Percentiles rank a stretch among this genome's conserved stretches.
Evolutionary conservation across 2,888 invertebrate species (phyloP).

Genomic region (Cephonodes hylas): DNA sequence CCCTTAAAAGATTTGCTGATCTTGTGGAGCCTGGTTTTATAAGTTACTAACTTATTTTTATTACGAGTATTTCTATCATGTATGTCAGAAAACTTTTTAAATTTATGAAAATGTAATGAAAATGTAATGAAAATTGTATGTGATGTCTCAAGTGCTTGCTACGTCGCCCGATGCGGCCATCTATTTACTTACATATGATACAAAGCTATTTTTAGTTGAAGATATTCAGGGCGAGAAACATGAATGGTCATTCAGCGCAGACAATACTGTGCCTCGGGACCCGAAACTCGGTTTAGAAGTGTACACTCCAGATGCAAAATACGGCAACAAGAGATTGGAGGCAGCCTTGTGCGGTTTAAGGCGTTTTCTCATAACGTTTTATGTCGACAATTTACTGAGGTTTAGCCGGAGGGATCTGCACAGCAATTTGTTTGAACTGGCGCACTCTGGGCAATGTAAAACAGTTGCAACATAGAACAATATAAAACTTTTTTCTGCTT

Average conservation of each 20-base stretch:
- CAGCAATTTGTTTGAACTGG: conserved; percentile 57
- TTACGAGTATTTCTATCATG: too few species aligned
- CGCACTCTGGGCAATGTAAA: conserved; percentile 45
- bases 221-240: conserved; percentile 32
- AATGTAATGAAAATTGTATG: too few species aligned
- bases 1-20: too few species aligned
- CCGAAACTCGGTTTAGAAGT: conserved; percentile 36
- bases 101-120: too few species aligned
- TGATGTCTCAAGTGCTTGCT: neutral
- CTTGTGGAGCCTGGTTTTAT: too few species aligned
- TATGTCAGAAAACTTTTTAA: too few species aligned
- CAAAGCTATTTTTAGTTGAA: conserved; percentile 16
- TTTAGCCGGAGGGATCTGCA: conserved; percentile 53
- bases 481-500: conserved; percentile 16
- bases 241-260: conserved; percentile 40
- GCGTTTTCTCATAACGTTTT: conserved; percentile 66
- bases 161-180: neutral
- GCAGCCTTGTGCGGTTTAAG: conserved; percentile 52
- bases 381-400: conserved; percentile 64
- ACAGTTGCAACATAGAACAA: conserved; percentile 40
- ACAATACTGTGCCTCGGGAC: conserved; percentile 37
- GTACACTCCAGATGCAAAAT: conserved; percentile 55
- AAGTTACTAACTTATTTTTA: too few species aligned
- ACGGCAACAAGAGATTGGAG: conserved; percentile 48
- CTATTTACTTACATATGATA: neutral